Evolutionary conservation across 2,797 vertebrate genomes (phyloP).

Genomic region (Falco berigora): DNA sequence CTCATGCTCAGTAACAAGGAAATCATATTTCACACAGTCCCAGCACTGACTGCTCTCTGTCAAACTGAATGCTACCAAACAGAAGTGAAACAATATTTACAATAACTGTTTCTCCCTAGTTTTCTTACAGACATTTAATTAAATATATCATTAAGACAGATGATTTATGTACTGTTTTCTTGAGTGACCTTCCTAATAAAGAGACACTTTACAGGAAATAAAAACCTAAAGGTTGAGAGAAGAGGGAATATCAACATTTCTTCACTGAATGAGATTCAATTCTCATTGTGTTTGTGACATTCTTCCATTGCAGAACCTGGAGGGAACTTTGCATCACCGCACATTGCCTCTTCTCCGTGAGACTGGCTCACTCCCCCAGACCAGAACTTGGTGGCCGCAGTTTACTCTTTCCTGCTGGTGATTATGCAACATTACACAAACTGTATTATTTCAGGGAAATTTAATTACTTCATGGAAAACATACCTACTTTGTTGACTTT

Average conservation of each 20-base stretch:
- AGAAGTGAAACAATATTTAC: not conserved
- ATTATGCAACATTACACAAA: not conserved
- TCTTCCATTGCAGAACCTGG: not conserved
- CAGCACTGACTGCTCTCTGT: not conserved
- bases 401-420: not conserved
- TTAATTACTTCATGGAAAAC: not conserved
- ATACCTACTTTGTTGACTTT: not conserved
- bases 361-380: not conserved
- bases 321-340: fast-evolving
- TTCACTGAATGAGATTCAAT: not conserved
- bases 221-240: not conserved
- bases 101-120: not conserved
- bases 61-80: not conserved
- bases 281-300: not conserved
- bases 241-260: not conserved
- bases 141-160: not conserved
- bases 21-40: not conserved
- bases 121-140: not conserved
- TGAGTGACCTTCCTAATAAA: not conserved
- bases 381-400: not conserved
- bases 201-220: not conserved
- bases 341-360: not conserved
- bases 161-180: not conserved
- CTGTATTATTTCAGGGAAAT: not conserved
- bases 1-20: not conserved